Conservation (phyloP, 2,113 vertebrate genomes). For the Cygnus buccinator region DNA sequence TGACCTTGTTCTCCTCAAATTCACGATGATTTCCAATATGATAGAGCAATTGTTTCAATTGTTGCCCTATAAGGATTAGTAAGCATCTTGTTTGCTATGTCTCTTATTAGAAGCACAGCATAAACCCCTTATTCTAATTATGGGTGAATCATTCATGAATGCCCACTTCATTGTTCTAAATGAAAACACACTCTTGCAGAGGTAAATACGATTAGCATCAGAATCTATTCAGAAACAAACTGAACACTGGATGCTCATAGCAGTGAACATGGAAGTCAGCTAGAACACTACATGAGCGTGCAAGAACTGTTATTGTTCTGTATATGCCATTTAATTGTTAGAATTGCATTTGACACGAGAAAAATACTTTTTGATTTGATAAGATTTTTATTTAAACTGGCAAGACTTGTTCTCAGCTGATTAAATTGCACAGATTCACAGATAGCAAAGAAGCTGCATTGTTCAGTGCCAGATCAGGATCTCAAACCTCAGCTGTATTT, state of each 20-base stretch:
- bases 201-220: constrained; percentile 7
- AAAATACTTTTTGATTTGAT: background rate
- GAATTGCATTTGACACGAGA: background rate
- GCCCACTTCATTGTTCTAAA: constrained; percentile 4
- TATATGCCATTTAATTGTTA: background rate
- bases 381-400: background rate
- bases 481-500: constrained; percentile 14
- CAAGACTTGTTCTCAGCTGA: background rate
- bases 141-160: background rate
- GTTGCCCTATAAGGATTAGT: background rate
- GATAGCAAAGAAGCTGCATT: background rate
- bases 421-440: background rate
- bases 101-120: background rate
- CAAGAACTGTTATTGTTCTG: background rate
- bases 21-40: background rate
- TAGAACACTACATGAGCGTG: background rate
- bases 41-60: background rate
- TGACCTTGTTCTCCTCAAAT: background rate
- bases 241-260: background rate
- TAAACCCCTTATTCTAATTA: constrained; percentile 1
- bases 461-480: background rate
- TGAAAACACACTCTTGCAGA: background rate
- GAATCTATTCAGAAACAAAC: background rate
- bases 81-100: background rate
- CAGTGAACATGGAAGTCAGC: background rate